phyloP scores from a whole-genome alignment of 2,888 invertebrate genomes.

The Scaptomyza cyrtandrae region DNA sequence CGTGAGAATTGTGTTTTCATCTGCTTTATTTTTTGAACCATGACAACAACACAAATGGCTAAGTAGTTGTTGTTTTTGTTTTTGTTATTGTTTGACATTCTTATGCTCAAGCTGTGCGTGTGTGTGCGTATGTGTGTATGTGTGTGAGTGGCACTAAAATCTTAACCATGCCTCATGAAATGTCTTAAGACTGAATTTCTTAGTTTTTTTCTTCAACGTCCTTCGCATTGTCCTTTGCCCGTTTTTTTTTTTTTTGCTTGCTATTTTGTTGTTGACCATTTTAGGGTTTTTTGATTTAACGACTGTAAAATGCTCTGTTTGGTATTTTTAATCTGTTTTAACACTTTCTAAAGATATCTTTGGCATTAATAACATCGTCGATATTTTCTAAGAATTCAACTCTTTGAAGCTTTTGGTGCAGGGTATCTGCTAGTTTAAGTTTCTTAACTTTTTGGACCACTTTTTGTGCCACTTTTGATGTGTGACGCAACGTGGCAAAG shows the following conservation, averaged over 20 bases:
- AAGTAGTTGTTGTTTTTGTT: conserved; percentile 17
- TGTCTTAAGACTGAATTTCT: conserved; percentile 43
- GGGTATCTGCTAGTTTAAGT: no score
- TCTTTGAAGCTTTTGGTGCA: no score
- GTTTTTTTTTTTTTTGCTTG: conserved; percentile 13
- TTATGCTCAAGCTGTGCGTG: background rate
- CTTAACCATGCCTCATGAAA: conserved; percentile 75
- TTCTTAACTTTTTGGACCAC: background rate
- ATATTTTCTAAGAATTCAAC: background rate
- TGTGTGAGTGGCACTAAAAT: conserved; percentile 61
- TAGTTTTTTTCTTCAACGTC: conserved; percentile 56
- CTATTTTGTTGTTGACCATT: conserved; percentile 15
- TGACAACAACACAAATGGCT: conserved; percentile 40
- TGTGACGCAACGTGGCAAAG: no score
- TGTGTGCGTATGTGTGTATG: background rate
- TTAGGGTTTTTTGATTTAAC: conserved; percentile 11
- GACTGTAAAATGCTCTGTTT: background rate
- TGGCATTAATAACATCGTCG: background rate
- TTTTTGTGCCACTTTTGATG: background rate
- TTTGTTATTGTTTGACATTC: background rate
- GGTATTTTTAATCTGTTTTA: background rate
- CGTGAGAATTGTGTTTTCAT: conserved; percentile 55
- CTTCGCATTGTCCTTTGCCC: conserved; percentile 51
- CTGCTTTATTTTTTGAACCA: conserved; percentile 34
- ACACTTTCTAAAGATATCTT: background rate